These are phyloP conservation scores for Chironomus tepperi DNA, from an alignment of 1,140 invertebrate species.

Conservation along the genomic window DNA sequence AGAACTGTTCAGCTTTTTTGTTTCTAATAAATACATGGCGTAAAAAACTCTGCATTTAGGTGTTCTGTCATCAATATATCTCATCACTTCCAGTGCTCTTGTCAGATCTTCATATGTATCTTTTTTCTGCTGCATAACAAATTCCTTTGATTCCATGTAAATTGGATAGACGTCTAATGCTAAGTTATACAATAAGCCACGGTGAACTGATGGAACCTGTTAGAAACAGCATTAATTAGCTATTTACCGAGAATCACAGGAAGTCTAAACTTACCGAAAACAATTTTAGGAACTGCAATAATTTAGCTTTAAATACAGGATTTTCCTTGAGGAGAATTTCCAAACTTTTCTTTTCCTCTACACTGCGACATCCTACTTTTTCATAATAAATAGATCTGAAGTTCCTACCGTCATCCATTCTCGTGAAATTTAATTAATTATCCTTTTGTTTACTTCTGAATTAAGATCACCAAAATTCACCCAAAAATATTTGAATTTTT, in stretches of 20 bases:
- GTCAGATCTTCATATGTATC: slow-evolving; percentile 67
- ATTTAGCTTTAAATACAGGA: slow-evolving; percentile 68
- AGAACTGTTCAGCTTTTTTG: slow-evolving; percentile 52
- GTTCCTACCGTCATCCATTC: slow-evolving; percentile 64
- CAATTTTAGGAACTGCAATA: slow-evolving; percentile 74
- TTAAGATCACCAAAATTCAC: too few relatives aligned
- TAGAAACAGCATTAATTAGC: too few relatives aligned
- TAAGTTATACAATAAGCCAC: background rate
- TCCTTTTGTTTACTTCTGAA: background rate
- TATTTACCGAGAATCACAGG: too few relatives aligned
- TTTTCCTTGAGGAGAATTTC: slow-evolving; percentile 84
- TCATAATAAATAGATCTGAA: slow-evolving; percentile 83
- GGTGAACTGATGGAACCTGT: background rate
- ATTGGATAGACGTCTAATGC: slow-evolving; percentile 58
- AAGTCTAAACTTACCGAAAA: slow-evolving; percentile 52
- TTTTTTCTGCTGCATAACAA: slow-evolving; percentile 59
- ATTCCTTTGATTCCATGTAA: slow-evolving; percentile 62
- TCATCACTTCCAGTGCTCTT: slow-evolving; percentile 57
- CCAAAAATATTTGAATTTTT: too few relatives aligned
- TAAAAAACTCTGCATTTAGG: slow-evolving; percentile 54
- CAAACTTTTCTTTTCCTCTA: slow-evolving; percentile 88
- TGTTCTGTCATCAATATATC: slow-evolving; percentile 46
- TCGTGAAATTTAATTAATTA: slow-evolving; percentile 27
- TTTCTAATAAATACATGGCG: slow-evolving; percentile 68
- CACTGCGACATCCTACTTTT: slow-evolving; percentile 75